Evolutionary conservation across 2,888 invertebrate genomes (phyloP).

Genomic region (Andrena trimmerana): DNA sequence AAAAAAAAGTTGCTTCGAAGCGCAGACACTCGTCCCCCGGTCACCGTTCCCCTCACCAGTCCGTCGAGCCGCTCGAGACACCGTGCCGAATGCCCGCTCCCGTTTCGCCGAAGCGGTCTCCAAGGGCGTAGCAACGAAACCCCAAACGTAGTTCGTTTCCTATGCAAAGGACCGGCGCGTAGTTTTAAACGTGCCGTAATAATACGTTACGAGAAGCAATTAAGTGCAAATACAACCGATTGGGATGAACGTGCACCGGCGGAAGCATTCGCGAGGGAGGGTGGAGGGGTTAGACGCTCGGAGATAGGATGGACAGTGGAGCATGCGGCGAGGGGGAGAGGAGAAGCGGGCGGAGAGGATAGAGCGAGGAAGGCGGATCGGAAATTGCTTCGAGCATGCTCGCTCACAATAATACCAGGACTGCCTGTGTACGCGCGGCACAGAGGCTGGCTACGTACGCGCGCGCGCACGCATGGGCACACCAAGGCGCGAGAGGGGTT

Average conservation of each 20-base stretch:
- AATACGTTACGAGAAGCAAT: constrained; percentile 70
- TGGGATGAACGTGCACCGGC: constrained; percentile 53
- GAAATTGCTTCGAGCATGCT: constrained; percentile 72
- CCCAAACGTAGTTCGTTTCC: constrained; percentile 8
- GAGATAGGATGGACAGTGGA: constrained; percentile 45
- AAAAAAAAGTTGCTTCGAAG: background rate
- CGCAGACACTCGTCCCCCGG: background rate
- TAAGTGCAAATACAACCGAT: constrained; percentile 69
- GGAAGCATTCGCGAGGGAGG: constrained; percentile 36
- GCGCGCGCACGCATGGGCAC: constrained; percentile 13
- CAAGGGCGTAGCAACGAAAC: constrained; percentile 9
- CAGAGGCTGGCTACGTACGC: constrained; percentile 7
- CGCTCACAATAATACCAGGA: constrained; percentile 62
- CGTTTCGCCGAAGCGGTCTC: constrained; percentile 16
- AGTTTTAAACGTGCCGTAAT: constrained; percentile 60
- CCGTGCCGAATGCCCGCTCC: background rate
- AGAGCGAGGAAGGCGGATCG: constrained; percentile 65
- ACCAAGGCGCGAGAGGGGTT: constrained; percentile 41
- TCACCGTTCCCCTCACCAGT: background rate
- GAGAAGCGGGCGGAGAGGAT: constrained; percentile 37
- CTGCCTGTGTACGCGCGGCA: constrained; percentile 9
- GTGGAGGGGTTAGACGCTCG: constrained; percentile 12
- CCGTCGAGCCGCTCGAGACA: background rate
- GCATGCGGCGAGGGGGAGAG: constrained; percentile 16
- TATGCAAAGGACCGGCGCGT: constrained; percentile 40